Conservation (phyloP, 2,113 vertebrate species). For the Oncorhynchus tshawytscha region DNA sequence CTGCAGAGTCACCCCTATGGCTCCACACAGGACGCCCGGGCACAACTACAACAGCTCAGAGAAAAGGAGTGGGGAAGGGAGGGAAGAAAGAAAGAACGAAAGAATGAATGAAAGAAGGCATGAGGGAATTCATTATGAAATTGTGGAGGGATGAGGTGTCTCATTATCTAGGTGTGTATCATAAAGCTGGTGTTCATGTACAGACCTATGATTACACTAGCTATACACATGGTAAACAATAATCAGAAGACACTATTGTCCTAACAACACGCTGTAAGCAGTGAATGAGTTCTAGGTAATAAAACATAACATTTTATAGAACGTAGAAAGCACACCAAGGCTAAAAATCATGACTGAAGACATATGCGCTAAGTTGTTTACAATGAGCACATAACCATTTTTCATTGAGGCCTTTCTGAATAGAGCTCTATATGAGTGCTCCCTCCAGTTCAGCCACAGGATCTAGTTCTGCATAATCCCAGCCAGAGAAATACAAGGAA, state of each 20-base stretch:
- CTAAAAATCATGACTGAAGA: not conserved
- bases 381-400: not conserved
- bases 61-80: not conserved
- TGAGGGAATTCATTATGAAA: too few species aligned
- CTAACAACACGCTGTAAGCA: not conserved
- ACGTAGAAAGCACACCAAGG: slow-evolving; percentile 7
- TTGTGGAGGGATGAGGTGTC: not conserved
- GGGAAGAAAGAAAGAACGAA: not conserved
- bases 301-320: slow-evolving; percentile 18
- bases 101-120: not conserved
- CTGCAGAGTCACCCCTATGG: slow-evolving; percentile 23
- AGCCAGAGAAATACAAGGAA: not conserved
- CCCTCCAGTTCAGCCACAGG: not conserved
- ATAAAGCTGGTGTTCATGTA: not conserved
- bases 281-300: slow-evolving; percentile 12
- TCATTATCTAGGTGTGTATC: not conserved
- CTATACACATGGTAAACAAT: not conserved
- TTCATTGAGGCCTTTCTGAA: not conserved
- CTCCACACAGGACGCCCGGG: slow-evolving; percentile 7
- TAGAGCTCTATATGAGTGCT: not conserved
- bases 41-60: slow-evolving; percentile 7
- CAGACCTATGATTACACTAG: not conserved
- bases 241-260: not conserved
- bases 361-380: not conserved
- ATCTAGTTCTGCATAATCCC: not conserved